A percentile compares a stretch with the other conserved stretches of the same genome.
Evolutionary conservation across 2,797 vertebrate genomes (phyloP).

Genomic region (Miichthys miiuy): DNA sequence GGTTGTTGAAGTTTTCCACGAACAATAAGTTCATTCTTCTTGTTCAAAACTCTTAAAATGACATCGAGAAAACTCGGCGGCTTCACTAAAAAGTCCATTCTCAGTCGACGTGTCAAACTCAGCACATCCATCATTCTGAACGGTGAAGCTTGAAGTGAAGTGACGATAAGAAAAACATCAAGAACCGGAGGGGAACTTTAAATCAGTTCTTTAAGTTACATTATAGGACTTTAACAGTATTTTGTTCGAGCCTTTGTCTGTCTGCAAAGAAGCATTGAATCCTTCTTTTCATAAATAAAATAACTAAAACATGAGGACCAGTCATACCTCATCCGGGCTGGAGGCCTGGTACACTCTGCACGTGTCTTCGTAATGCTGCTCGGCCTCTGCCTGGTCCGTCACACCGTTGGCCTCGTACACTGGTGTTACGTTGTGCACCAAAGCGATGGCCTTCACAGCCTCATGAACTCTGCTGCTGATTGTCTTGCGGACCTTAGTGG

Average conservation of each 20-base stretch:
- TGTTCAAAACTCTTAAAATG: too few species aligned
- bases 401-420: constrained; percentile 96
- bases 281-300: not conserved
- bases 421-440: constrained; percentile 98
- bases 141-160: not conserved
- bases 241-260: not conserved
- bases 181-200: too few species aligned
- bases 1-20: too few species aligned
- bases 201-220: too few species aligned
- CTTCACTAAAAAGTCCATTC: too few species aligned
- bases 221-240: too few species aligned
- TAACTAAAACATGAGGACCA: not conserved
- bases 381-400: constrained; percentile 96
- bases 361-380: constrained; percentile 96
- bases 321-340: constrained; percentile 95
- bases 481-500: constrained; percentile 96
- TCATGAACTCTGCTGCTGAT: constrained; percentile 97
- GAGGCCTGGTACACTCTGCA: constrained; percentile 98
- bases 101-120: too few species aligned
- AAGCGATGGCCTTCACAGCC: constrained; percentile 95
- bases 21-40: too few species aligned
- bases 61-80: too few species aligned
- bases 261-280: not conserved
- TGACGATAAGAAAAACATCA: not conserved
- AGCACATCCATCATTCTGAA: too few species aligned